These are phyloP conservation scores for Drosophila nigricruria DNA, from an alignment of 2,888 invertebrate species.

Conservation along the genomic window DNA sequence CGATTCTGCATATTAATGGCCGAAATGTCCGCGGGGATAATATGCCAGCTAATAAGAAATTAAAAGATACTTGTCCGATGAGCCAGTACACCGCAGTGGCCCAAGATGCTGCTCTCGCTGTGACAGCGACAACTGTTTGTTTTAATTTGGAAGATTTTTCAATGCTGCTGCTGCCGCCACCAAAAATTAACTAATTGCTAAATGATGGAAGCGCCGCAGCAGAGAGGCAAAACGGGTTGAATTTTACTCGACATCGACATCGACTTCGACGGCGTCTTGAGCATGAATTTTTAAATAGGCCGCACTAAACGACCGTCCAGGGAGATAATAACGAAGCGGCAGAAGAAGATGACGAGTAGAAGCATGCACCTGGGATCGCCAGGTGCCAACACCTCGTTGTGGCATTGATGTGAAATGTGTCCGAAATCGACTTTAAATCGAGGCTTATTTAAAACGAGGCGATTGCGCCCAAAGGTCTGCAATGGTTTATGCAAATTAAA, in stretches of 20 bases:
- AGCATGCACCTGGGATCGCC: conserved; percentile 44
- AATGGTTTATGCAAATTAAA: conserved; percentile 51
- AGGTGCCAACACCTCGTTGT: conserved; percentile 37
- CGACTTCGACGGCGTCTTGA: conserved; percentile 7
- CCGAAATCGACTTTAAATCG: conserved; percentile 25
- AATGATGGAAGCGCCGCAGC: conserved; percentile 60
- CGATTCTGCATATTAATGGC: conserved; percentile 74
- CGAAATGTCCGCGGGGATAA: conserved; percentile 75
- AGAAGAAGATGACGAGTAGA: neutral
- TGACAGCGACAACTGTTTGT: conserved; percentile 68
- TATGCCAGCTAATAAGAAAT: conserved; percentile 79
- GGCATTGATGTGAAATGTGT: neutral
- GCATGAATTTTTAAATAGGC: conserved; percentile 66
- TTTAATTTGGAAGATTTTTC: conserved; percentile 68
- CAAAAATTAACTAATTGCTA: conserved; percentile 78
- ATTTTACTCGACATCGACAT: neutral
- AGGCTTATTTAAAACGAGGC: conserved; percentile 19
- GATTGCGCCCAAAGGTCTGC: conserved; percentile 35
- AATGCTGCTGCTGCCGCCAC: conserved; percentile 21
- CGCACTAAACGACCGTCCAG: conserved; percentile 55
- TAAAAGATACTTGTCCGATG: conserved; percentile 74
- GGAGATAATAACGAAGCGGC: conserved; percentile 36
- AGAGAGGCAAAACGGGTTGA: conserved; percentile 43
- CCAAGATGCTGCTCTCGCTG: conserved; percentile 17
- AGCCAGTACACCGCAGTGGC: conserved; percentile 11